These are phyloP conservation scores for Fragum fragum DNA, from an alignment of 2,888 invertebrate species.

Conservation along the genomic window DNA sequence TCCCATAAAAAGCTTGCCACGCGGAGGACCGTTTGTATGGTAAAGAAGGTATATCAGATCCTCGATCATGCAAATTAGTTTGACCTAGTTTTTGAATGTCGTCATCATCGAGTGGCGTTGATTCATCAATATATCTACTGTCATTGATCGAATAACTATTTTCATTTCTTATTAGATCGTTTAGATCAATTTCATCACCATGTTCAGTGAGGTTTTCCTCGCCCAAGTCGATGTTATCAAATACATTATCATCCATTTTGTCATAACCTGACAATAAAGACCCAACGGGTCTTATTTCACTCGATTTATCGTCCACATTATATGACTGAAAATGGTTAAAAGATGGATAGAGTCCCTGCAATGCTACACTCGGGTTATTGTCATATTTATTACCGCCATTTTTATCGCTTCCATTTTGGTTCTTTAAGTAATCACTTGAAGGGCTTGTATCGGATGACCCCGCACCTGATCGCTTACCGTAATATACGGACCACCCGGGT, in stretches of 20 bases:
- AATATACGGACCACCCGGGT: constrained; percentile 52
- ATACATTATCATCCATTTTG: constrained; percentile 11
- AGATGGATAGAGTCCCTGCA: constrained; percentile 12
- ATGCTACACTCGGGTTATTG: constrained; percentile 1
- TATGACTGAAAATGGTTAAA: constrained; percentile 12
- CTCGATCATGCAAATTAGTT: background rate
- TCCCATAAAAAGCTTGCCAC: constrained; percentile 45
- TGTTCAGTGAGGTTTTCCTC: background rate
- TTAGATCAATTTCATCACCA: background rate
- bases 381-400: constrained; percentile 20
- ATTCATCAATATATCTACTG: constrained; percentile 10
- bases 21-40: constrained; percentile 29
- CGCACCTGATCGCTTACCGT: constrained; percentile 44
- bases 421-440: constrained; percentile 3
- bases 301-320: constrained; percentile 14
- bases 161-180: background rate
- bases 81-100: background rate
- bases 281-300: background rate
- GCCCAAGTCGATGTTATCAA: background rate
- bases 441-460: background rate
- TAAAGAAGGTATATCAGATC: constrained; percentile 10
- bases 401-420: constrained; percentile 18
- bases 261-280: constrained; percentile 9
- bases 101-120: background rate
- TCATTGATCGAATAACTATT: background rate